These are phyloP conservation scores for Drosophila tropicalis DNA, from an alignment of 1,140 invertebrate genomes.

Conservation along the genomic window DNA sequence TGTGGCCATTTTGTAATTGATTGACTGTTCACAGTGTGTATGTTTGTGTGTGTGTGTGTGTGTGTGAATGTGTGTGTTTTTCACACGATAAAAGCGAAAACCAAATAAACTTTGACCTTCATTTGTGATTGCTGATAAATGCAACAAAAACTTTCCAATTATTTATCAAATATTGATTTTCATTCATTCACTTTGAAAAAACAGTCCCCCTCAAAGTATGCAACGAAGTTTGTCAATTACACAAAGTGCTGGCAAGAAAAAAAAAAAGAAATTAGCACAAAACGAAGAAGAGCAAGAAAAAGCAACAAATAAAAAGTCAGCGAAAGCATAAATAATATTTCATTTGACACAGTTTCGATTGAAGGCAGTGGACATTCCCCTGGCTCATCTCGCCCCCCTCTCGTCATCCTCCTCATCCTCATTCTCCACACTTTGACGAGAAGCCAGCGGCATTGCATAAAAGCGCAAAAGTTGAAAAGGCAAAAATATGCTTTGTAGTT, in stretches of 20 bases:
- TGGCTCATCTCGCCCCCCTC: not conserved
- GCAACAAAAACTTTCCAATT: not conserved
- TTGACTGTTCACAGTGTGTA: constrained; percentile 44
- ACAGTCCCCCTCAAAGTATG: not conserved
- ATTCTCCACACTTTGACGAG: not conserved
- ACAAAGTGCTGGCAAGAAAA: constrained; percentile 29
- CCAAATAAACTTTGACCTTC: constrained; percentile 50
- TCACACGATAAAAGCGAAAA: constrained; percentile 35
- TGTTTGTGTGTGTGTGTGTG: constrained; percentile 18
- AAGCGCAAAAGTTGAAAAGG: constrained; percentile 48
- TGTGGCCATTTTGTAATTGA: constrained; percentile 73
- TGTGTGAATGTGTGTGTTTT: constrained; percentile 19
- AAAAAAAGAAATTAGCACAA: not conserved
- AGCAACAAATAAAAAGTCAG: constrained; percentile 28
- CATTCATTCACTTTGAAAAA: not conserved
- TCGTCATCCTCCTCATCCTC: not conserved
- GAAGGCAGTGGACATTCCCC: not conserved
- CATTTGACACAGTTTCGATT: constrained; percentile 52
- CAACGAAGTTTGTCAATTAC: constrained; percentile 40
- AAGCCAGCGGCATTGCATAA: constrained; percentile 35
- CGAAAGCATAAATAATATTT: constrained; percentile 53
- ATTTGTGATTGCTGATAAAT: not conserved
- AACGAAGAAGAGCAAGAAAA: not conserved
- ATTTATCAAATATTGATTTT: constrained; percentile 4
- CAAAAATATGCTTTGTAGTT: constrained; percentile 52